Evolutionary conservation across 2,888 invertebrate species (phyloP), one percentile per base, ranked within the genome.

Genomic region (Apamea sordens): DNA sequence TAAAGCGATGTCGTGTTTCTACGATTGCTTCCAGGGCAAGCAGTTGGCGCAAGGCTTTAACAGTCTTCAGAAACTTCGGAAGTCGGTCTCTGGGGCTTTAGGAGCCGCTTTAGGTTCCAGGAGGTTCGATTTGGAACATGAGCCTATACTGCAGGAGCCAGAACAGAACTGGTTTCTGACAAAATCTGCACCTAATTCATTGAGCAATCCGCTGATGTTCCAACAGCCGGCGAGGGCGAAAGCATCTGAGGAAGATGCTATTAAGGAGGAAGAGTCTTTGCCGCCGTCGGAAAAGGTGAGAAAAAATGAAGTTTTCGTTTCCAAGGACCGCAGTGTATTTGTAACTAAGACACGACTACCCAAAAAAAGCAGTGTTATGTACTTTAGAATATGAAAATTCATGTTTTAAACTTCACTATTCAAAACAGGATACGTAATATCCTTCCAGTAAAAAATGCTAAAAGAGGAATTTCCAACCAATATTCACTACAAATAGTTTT

Each of bases 141-240:
- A 96, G 86, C 95, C 96, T 0, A 96, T 96, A 94, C 89, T 96
- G n/a, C 96, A 97, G 79, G 96, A 96, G 84, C 95, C 95, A 0
- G 96, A 96, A 87, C 96, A 95, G 88, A 98, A 99, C 93, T 99
- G 99, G 99, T 97, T 98, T 89, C 94, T 99, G 56, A 98, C 98
- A 79, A 97, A 98, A 89, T 98, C 98, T 24, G 98, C 98, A 1
- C 98, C 98, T 3, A 98, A 98, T 92, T 98, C 98, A 0, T 93
- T 98, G 89, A 98, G 98, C 89, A 98, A 98, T 89, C 97, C 97
- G 3, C 92, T 97, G 81, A 87, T 96, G 88, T 94, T 93, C 88
- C 91, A 94, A 86, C 93, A 93, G 64, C 93, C 94, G 2, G 86
- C 92, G 21, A 94, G 94, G 56, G 92, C 93, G 21, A 96, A 95